Percentiles rank a stretch among this genome's conserved stretches.
Evolutionary conservation across 1,140 invertebrate species (phyloP).

Genomic region (Pollicipes pollicipes): DNA sequence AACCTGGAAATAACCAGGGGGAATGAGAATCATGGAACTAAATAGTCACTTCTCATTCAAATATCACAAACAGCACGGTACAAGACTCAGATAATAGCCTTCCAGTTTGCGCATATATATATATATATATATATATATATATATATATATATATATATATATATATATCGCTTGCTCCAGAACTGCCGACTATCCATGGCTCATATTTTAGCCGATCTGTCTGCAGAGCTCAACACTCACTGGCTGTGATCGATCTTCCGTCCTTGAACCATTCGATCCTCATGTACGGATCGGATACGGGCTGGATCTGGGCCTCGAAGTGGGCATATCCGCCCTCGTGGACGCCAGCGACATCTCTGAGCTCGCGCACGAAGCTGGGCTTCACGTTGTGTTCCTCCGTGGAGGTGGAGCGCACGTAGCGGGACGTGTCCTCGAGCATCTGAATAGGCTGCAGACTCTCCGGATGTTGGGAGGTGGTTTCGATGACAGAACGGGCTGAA

Average conservation of each 20-base stretch:
- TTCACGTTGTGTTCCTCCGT: slow-evolving; percentile 39
- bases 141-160: too few relatives aligned
- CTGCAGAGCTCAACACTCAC: too few relatives aligned
- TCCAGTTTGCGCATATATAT: too few relatives aligned
- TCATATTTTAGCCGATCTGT: too few relatives aligned
- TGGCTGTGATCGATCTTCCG: slow-evolving; percentile 76
- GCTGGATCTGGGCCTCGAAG: slow-evolving; percentile 84
- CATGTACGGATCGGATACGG: slow-evolving; percentile 92
- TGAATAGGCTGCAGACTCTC: slow-evolving; percentile 82
- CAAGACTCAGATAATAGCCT: too few relatives aligned
- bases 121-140: too few relatives aligned
- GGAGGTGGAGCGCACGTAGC: slow-evolving; percentile 61
- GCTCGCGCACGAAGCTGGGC: slow-evolving; percentile 71
- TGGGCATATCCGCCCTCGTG: slow-evolving; percentile 79
- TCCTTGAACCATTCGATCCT: slow-evolving; percentile 97
- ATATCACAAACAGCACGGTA: too few relatives aligned
- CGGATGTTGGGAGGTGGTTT: slow-evolving; percentile 75
- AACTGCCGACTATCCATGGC: too few relatives aligned
- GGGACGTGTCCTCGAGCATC: slow-evolving; percentile 77
- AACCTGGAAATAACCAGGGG: slow-evolving; percentile 31
- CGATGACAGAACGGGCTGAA: slow-evolving; percentile 54
- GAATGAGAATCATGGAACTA: too few relatives aligned
- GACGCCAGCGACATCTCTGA: slow-evolving; percentile 68
- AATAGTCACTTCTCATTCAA: too few relatives aligned
- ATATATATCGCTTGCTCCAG: too few relatives aligned